Evolutionary conservation across 1,140 invertebrate genomes (phyloP), one percentile per base, ranked within the genome.

Genomic region (Lasioglossum baleicum): DNA sequence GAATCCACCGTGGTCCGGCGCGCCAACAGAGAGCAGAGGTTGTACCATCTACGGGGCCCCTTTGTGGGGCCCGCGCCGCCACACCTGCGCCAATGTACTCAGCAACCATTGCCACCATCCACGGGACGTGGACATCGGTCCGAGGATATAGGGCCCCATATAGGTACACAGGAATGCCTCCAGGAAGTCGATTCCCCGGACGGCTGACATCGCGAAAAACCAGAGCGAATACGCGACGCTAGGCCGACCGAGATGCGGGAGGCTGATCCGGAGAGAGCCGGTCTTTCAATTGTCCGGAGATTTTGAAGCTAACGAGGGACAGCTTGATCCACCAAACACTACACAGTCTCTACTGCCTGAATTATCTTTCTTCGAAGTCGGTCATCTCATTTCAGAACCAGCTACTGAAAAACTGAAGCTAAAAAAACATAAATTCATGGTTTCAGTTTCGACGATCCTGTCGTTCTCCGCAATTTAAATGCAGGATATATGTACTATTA

Each of bases 21-120:
- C 31, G 56, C 66, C 56, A 48, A 48, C 44, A 48, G 68, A 73
- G 76, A 72, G 69, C 69, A 79, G 76, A 79, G 72, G 78, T 84
- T 88, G 78, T 81, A 74, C 88, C 85, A 88, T 89, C 86, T 88
- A 89, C 61, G 78, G 69, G 86, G 83, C 63, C 67, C 75, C 88
- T 89, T 89, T 89, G 76, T 85, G 86, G 74, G n/a, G 80, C 56
- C 66, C 81, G 76, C 60, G 83, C 87, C 88, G 88, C 88, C 85
- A 89, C 88, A 88, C 86, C 87, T 89, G 88, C 87, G 76, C 72
- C 83, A 80, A 76, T 80, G 72, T 80, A 69, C 56, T n/a, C 56
- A 70, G 69, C 56, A 63, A 70, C 70, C 70, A 79, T 79, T 73
- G 76, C 76, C 70, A 79, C 76, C 70, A 79, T 79, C 76, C 75